Evolutionary conservation across 2,888 invertebrate genomes (phyloP).

Genomic region (Caenorhabditis uteleia): DNA sequence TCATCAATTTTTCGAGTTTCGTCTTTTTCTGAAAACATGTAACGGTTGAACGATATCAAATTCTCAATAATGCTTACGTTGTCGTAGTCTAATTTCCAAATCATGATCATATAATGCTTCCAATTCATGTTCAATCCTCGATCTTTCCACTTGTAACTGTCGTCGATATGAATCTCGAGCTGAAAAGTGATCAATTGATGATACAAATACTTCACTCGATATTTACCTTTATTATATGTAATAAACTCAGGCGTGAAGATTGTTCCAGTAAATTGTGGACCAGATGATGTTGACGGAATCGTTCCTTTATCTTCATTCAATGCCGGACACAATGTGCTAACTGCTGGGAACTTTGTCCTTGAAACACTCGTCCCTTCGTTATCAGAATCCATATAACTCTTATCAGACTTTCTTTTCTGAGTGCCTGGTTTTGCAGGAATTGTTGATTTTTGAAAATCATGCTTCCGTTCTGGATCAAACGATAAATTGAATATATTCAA

Average conservation of each 20-base stretch:
- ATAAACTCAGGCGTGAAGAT: slow-evolving; percentile 30
- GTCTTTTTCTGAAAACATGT: slow-evolving; percentile 14
- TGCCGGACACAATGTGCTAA: slow-evolving; percentile 17
- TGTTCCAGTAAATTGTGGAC: slow-evolving; percentile 18
- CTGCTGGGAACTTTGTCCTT: slow-evolving; percentile 12
- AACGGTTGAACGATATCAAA: background rate
- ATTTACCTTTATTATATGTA: slow-evolving; percentile 22
- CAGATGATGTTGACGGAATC: background rate
- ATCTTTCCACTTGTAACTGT: slow-evolving; percentile 23
- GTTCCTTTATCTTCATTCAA: background rate
- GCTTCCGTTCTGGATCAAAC: too few relatives aligned
- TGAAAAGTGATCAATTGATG: background rate
- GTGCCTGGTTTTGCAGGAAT: too few relatives aligned
- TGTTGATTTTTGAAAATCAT: too few relatives aligned
- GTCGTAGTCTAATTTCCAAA: slow-evolving; percentile 9
- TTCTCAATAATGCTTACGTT: slow-evolving; percentile 8
- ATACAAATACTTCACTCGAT: background rate
- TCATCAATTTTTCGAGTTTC: slow-evolving; percentile 8
- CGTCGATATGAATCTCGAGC: slow-evolving; percentile 29
- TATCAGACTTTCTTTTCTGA: too few relatives aligned
- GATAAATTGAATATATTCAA: slow-evolving; percentile 3
- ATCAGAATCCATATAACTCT: too few relatives aligned
- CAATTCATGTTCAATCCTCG: slow-evolving; percentile 28
- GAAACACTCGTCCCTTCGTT: background rate
- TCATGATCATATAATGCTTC: slow-evolving; percentile 24